Percentiles rank a stretch among this genome's conserved stretches.
Conservation (phyloP, 2,888 invertebrate species). For the Ormyrus labotus region DNA sequence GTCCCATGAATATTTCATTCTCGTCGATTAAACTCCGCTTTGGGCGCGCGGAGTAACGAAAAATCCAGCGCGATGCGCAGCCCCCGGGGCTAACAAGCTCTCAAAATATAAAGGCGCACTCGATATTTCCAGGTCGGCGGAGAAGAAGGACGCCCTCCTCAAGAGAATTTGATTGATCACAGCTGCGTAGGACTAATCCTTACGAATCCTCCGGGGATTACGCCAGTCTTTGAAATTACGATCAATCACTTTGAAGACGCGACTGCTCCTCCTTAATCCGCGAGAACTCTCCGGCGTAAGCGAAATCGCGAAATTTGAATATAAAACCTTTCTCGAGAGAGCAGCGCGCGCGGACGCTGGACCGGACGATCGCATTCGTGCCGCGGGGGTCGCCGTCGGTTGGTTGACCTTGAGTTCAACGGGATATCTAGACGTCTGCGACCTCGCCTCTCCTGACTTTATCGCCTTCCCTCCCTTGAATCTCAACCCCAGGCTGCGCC, state of each 20-base stretch:
- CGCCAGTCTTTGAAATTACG: constrained; percentile 23
- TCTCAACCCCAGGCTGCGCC: constrained; percentile 17
- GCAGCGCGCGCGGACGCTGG: no score
- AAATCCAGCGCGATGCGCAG: no score
- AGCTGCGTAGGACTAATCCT: constrained; percentile 17
- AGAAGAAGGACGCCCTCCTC: not conserved
- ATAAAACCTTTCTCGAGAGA: no score
- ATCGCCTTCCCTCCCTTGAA: constrained; percentile 1
- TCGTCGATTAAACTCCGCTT: no score
- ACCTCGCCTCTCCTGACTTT: not conserved
- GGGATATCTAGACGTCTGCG: constrained; percentile 31
- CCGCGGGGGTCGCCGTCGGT: not conserved
- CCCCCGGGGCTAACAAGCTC: no score
- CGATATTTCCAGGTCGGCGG: no score
- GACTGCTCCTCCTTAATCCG: no score
- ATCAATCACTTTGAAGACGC: constrained; percentile 25
- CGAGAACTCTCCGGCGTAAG: no score
- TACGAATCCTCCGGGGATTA: constrained; percentile 30
- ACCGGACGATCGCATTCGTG: not conserved
- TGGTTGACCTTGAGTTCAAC: constrained; percentile 28
- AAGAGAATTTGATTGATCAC: constrained; percentile 35
- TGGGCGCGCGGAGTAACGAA: no score
- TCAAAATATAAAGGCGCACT: no score
- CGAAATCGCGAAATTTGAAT: no score
- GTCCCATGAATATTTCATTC: no score